phyloP scores from a whole-genome alignment of 1,140 invertebrate genomes.

The Eubasilissa regina region DNA sequence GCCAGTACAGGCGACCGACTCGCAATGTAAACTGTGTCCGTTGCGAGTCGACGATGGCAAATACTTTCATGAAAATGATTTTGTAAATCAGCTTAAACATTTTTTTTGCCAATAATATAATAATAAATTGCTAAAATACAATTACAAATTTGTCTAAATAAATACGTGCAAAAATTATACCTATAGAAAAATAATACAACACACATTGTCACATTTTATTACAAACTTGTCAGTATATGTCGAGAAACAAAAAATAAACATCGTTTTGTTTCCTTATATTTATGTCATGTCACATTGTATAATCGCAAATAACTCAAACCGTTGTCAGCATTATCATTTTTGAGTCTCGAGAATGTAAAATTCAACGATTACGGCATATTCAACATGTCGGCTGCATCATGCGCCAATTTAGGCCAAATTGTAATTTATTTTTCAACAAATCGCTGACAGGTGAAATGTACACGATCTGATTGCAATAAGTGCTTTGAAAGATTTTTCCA shows the following conservation, averaged over 20 bases:
- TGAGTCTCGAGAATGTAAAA: no score
- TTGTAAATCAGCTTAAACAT: background rate
- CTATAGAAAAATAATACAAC: constrained; percentile 32
- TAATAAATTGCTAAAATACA: constrained; percentile 8
- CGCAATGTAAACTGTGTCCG: background rate
- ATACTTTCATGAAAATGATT: constrained; percentile 10
- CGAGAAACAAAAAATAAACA: constrained; percentile 27
- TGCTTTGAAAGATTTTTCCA: no score
- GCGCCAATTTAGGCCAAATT: no score
- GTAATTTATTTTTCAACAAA: no score
- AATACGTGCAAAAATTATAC: constrained; percentile 6
- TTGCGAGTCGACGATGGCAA: background rate
- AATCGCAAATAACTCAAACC: background rate
- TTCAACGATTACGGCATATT: no score
- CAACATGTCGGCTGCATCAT: no score
- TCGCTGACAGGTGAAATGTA: no score
- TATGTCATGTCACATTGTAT: background rate
- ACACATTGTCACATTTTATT: constrained; percentile 1
- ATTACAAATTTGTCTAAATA: background rate
- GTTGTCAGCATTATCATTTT: no score
- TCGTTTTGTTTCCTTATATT: background rate
- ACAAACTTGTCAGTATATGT: constrained; percentile 23
- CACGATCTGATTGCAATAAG: no score
- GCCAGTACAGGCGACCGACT: background rate
- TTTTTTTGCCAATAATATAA: background rate